phyloP scores from a whole-genome alignment of 1,140 invertebrate species.

The Drosophila pachea region DNA sequence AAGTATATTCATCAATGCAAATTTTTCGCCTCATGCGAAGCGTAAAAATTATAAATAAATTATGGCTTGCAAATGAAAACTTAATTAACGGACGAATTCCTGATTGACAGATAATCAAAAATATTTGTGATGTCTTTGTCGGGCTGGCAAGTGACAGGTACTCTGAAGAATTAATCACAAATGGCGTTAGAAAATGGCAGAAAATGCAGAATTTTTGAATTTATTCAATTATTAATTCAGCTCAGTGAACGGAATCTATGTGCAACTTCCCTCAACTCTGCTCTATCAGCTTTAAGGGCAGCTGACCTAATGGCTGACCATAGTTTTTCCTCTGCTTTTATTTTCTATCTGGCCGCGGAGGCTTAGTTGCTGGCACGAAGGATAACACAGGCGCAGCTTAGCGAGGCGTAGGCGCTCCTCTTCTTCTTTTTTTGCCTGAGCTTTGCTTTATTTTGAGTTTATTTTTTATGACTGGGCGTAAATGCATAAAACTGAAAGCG shows the following conservation, averaged over 20 bases:
- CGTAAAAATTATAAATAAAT: not conserved
- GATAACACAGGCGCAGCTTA: constrained; percentile 48
- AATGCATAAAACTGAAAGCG: constrained; percentile 65
- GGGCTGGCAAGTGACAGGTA: too few species aligned
- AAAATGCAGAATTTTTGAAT: too few species aligned
- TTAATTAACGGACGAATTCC: too few species aligned
- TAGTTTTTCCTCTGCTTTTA: not conserved
- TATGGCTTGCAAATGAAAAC: too few species aligned
- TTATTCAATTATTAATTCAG: too few species aligned
- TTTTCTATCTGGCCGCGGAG: constrained; percentile 1
- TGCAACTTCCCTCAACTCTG: not conserved
- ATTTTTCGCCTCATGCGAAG: not conserved
- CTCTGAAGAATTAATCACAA: too few species aligned
- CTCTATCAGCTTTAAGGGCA: not conserved
- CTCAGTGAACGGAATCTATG: not conserved
- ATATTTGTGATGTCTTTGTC: too few species aligned
- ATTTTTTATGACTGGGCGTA: constrained; percentile 56
- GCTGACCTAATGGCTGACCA: constrained; percentile 2
- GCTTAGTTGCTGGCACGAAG: constrained; percentile 14
- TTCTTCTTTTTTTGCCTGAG: constrained; percentile 52
- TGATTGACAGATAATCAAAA: too few species aligned
- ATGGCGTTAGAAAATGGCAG: too few species aligned
- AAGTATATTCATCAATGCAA: constrained; percentile 44
- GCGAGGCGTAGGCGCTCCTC: constrained; percentile 50
- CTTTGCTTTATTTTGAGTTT: constrained; percentile 49